Evolutionary conservation across 2,113 vertebrate species (phyloP).

Genomic region (Petaurus breviceps): DNA sequence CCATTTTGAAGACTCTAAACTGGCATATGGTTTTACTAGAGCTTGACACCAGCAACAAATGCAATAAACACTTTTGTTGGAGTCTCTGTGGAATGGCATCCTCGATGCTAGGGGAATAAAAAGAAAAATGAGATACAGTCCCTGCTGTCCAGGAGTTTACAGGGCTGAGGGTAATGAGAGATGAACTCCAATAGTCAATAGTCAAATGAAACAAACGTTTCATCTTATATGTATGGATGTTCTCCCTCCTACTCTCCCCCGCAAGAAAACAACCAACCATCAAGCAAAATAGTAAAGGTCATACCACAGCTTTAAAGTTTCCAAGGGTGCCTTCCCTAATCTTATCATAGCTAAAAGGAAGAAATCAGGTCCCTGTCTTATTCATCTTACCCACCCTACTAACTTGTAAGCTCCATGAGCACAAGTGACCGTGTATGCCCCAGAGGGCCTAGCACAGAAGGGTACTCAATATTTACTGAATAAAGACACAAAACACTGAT

Average conservation of each 20-base stretch:
- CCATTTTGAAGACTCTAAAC: not conserved
- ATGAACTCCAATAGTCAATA: not conserved
- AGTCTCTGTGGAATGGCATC: not conserved
- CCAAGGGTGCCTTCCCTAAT: not conserved
- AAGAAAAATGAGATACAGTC: not conserved
- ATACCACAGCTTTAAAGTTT: not conserved
- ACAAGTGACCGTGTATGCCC: not conserved
- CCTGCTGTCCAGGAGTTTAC: not conserved
- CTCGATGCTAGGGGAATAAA: not conserved
- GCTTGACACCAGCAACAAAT: not conserved
- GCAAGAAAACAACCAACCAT: not conserved
- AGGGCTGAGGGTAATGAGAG: not conserved
- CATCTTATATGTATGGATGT: not conserved
- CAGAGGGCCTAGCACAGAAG: not conserved
- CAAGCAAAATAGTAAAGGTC: not conserved
- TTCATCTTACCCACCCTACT: not conserved
- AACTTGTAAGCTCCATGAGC: not conserved
- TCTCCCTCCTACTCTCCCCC: not conserved
- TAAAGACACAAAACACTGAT: not conserved
- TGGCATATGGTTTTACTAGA: not conserved
- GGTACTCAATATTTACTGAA: not conserved
- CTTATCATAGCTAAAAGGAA: not conserved
- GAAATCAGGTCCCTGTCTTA: not conserved
- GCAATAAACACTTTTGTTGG: not conserved
- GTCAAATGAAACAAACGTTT: not conserved